phyloP scores from a whole-genome alignment of 2,113 vertebrate genomes.

The Lamprologus callipterus region DNA sequence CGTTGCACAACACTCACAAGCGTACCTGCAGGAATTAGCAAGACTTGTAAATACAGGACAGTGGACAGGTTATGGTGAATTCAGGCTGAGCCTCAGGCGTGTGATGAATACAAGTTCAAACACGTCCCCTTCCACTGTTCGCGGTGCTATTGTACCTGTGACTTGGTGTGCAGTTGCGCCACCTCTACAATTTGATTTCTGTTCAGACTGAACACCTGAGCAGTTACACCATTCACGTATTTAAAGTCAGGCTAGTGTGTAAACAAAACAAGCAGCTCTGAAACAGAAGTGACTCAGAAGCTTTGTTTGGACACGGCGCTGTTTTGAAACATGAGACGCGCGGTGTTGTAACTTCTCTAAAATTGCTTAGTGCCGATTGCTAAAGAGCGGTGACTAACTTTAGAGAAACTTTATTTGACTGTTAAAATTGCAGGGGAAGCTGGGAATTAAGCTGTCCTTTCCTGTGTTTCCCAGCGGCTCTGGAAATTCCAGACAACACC shows the following conservation, averaged over 20 bases:
- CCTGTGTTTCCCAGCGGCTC: background rate
- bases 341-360: conserved; percentile 34
- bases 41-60: background rate
- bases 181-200: background rate
- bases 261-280: background rate
- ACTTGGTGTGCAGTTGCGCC: background rate
- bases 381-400: background rate
- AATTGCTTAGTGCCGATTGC: background rate
- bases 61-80: background rate
- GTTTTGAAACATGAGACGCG: conserved; percentile 11
- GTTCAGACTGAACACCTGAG: background rate
- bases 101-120: background rate
- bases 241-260: background rate
- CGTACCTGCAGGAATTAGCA: background rate
- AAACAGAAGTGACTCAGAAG: background rate
- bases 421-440: background rate
- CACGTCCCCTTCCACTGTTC: background rate
- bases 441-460: background rate
- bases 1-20: background rate
- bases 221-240: background rate
- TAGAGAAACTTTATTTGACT: background rate
- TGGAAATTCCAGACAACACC: background rate
- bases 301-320: conserved; percentile 3
- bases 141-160: background rate
- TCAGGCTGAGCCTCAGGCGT: background rate